Evolutionary conservation across 1,140 invertebrate genomes (phyloP).

Genomic region (Carcinoscorpius rotundicauda): DNA sequence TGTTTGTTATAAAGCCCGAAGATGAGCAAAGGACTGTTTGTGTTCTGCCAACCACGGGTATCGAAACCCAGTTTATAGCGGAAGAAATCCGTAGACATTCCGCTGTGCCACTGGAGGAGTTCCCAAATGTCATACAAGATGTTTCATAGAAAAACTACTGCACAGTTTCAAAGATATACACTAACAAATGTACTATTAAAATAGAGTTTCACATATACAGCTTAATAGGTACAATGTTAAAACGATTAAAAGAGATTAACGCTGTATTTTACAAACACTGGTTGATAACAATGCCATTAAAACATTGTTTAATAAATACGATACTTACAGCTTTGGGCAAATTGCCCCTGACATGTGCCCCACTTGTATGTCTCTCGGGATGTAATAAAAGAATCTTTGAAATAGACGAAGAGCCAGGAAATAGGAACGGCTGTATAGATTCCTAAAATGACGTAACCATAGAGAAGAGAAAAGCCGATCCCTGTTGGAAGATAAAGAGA

Average conservation of each 20-base stretch:
- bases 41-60: too few relatives aligned
- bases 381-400: constrained; percentile 74
- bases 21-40: too few relatives aligned
- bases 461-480: constrained; percentile 65
- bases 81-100: too few relatives aligned
- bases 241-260: constrained; percentile 4
- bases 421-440: constrained; percentile 75
- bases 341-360: constrained; percentile 43
- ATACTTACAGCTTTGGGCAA: constrained; percentile 20
- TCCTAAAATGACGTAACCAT: constrained; percentile 64
- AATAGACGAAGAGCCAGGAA: constrained; percentile 81
- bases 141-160: too few relatives aligned
- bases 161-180: too few relatives aligned
- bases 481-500: constrained; percentile 31
- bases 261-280: constrained; percentile 33
- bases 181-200: too few relatives aligned
- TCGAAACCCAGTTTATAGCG: too few relatives aligned
- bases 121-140: too few relatives aligned
- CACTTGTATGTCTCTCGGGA: constrained; percentile 56
- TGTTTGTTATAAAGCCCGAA: too few relatives aligned
- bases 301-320: not conserved
- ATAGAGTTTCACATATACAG: too few relatives aligned
- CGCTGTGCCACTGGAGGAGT: too few relatives aligned
- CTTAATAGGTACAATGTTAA: not conserved
- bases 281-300: constrained; percentile 5